phyloP scores from a whole-genome alignment of 2,113 vertebrate genomes.

The Takifugu flavidus region DNA sequence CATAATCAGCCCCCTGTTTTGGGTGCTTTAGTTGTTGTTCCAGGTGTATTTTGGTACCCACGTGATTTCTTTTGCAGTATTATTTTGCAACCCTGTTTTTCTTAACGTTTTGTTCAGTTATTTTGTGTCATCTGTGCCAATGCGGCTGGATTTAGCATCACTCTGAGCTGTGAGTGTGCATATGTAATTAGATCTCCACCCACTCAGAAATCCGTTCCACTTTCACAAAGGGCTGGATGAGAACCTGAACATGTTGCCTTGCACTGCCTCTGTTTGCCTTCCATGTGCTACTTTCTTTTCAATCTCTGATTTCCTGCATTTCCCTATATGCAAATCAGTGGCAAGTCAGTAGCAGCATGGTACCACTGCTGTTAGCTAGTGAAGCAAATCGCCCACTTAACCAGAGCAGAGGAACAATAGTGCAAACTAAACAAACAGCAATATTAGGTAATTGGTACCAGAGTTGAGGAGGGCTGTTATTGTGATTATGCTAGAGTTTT shows the following conservation, averaged over 20 bases:
- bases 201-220: slow-evolving; percentile 80
- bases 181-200: slow-evolving; percentile 81
- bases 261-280: slow-evolving; percentile 54
- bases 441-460: slow-evolving; percentile 59
- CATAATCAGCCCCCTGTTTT: slow-evolving; percentile 14
- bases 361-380: slow-evolving; percentile 45
- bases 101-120: slow-evolving; percentile 65
- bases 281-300: slow-evolving; percentile 45
- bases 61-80: slow-evolving; percentile 54
- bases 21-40: slow-evolving; percentile 17
- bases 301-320: slow-evolving; percentile 47
- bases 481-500: slow-evolving; percentile 35
- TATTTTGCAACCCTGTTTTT: slow-evolving; percentile 56
- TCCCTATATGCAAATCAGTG: slow-evolving; percentile 55
- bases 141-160: slow-evolving; percentile 75
- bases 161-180: slow-evolving; percentile 77
- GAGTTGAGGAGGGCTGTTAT: slow-evolving; percentile 45
- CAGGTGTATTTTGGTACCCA: slow-evolving; percentile 34
- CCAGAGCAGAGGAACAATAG: slow-evolving; percentile 59
- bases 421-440: slow-evolving; percentile 62
- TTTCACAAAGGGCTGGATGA: slow-evolving; percentile 71
- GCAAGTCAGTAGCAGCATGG: slow-evolving; percentile 44
- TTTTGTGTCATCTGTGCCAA: slow-evolving; percentile 73
- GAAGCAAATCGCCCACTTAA: slow-evolving; percentile 70
- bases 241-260: slow-evolving; percentile 59